Base-by-base conservation (phyloP, 1,140 invertebrate species). In the Philopotamus ludificatus region DNA sequence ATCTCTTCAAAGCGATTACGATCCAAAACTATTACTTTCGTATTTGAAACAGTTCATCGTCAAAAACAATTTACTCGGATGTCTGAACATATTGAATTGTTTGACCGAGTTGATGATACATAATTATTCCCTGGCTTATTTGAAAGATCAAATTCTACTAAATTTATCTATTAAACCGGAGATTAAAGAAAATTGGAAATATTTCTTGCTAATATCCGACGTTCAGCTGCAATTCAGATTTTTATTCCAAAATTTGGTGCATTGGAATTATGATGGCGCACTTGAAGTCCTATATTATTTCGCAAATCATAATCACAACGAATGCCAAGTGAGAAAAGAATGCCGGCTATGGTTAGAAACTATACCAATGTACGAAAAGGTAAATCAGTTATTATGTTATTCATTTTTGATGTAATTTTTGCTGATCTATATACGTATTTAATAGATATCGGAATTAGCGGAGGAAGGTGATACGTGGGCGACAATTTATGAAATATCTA, bases 281-380 rank as follows among this genome's bases (percentile, higher is more conserved):
- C 63, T 77, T n/a, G 75, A 79, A 71, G 74, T 77, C 2, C 71
- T 81, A 23, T 73, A 79, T 39, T 79, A 79, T 68, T 68, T 80
- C 18, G 69, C 74, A 10, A 78, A 77, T 65, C 70, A 76, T 4
- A 72, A 76, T 26, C 67, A 71, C 22, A 73, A 74, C 0, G 59
- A 70, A 12, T 63, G 74, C 41, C 76, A 78, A 22, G 75, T 76
- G 42, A 71, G 72, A 0, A 71, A 79, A 64, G 75, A 73, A 71
- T 79, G 77, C 64, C 74, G 71, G 3, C 74, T 76, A 53, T 80
- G 79, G 79, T 74, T 80, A 62, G 63, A 73, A 2, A 77, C 75
- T 68, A 79, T 81, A 67, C 77, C 78, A 53, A 53, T 81, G 10
- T 81, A 81, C 71, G 75, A 79, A 63, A 74, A 80, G 76, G 78